Conservation (phyloP, 2,888 invertebrate species). For the Amiota mariae region DNA sequence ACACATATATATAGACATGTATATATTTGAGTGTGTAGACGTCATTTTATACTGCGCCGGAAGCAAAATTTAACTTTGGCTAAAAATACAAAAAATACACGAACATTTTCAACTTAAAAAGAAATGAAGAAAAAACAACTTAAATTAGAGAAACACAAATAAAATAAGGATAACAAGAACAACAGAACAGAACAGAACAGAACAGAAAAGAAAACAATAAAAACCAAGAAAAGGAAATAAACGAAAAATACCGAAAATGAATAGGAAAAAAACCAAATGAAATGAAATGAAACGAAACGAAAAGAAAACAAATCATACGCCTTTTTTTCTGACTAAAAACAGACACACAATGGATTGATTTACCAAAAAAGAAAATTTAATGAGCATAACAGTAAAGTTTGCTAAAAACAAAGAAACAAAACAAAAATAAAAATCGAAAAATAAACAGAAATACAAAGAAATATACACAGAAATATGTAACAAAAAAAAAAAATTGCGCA, state of each 20-base stretch:
- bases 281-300: slow-evolving; percentile 39
- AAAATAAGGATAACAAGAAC: not conserved
- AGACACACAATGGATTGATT: slow-evolving; percentile 18
- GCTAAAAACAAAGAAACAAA: slow-evolving; percentile 12
- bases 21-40: not conserved
- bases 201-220: not conserved
- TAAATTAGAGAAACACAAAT: slow-evolving; percentile 27
- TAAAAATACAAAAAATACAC: not conserved
- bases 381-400: slow-evolving; percentile 65
- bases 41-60: slow-evolving; percentile 57
- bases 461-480: slow-evolving; percentile 24
- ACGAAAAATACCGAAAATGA: slow-evolving; percentile 28
- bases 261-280: slow-evolving; percentile 26
- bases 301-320: slow-evolving; percentile 1
- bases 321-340: slow-evolving; percentile 15
- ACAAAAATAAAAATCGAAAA: slow-evolving; percentile 26
- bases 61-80: slow-evolving; percentile 54
- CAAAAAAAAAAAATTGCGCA: slow-evolving; percentile 20
- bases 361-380: slow-evolving; percentile 54
- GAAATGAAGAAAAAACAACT: slow-evolving; percentile 3
- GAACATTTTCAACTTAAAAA: not conserved
- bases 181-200: not conserved
- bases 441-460: not conserved
- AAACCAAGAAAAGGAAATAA: slow-evolving; percentile 31
- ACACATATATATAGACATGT: not conserved